A percentile compares a stretch with the other conserved stretches of the same genome.
Conservation (phyloP, 2,797 vertebrate genomes). For the Sciurus vulgaris region DNA sequence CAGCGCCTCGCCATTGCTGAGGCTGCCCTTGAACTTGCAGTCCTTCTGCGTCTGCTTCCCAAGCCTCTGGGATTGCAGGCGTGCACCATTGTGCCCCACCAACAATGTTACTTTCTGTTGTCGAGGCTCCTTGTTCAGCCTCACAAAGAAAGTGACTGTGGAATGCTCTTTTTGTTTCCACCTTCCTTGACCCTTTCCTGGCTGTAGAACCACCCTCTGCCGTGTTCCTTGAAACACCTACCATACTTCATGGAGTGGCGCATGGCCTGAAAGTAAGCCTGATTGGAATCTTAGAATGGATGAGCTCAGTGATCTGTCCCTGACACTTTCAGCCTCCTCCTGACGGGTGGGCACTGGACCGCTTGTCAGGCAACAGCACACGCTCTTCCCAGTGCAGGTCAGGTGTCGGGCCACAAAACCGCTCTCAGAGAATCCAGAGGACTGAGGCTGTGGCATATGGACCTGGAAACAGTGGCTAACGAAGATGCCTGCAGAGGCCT, state of each 20-base stretch:
- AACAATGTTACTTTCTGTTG: not conserved
- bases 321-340: not conserved
- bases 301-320: too few species aligned
- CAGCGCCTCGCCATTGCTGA: too few species aligned
- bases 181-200: not conserved
- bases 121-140: not conserved
- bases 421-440: too few species aligned
- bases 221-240: not conserved
- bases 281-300: too few species aligned
- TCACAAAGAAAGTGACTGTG: not conserved
- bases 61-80: too few species aligned
- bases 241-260: not conserved
- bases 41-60: too few species aligned
- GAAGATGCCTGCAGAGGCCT: too few species aligned
- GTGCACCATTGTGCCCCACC: too few species aligned
- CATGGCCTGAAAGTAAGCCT: not conserved
- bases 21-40: too few species aligned
- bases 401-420: not conserved
- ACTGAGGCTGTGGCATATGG: too few species aligned
- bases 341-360: fast-evolving
- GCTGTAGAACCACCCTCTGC: not conserved
- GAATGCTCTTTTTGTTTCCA: not conserved
- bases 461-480: too few species aligned
- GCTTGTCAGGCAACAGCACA: too few species aligned
- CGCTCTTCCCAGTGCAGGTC: not conserved